Conservation (phyloP, 2,113 vertebrate genomes). For the Thalassoma bifasciatum region DNA sequence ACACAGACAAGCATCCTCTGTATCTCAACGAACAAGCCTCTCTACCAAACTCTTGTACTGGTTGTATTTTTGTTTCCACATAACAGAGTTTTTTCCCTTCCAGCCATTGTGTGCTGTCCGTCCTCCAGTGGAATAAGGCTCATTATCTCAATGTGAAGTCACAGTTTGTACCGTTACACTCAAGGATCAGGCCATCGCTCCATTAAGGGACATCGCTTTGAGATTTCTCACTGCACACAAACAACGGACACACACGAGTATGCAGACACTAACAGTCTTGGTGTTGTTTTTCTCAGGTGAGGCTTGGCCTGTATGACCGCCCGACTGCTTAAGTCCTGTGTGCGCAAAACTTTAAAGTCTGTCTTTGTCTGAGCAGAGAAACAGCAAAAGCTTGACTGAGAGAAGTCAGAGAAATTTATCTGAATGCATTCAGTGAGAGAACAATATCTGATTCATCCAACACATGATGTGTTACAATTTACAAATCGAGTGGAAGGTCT, state of each 20-base stretch:
- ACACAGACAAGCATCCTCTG: neutral
- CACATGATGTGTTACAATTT: neutral
- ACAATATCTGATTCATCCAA: neutral
- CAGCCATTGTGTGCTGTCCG: conserved; percentile 41
- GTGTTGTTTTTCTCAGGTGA: conserved; percentile 36
- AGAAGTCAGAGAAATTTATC: conserved; percentile 17
- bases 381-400: conserved; percentile 11
- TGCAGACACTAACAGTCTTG: conserved; percentile 28
- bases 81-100: conserved; percentile 3
- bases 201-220: conserved; percentile 58
- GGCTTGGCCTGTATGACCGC: conserved; percentile 33
- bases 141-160: conserved; percentile 82
- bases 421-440: neutral
- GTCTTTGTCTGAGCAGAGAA: conserved; percentile 14
- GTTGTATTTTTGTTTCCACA: conserved; percentile 45
- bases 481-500: neutral
- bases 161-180: conserved; percentile 67
- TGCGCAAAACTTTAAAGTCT: conserved; percentile 2
- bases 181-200: conserved; percentile 60
- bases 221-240: conserved; percentile 55
- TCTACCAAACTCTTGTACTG: conserved; percentile 43
- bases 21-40: neutral
- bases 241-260: conserved; percentile 6
- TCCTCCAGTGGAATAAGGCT: conserved; percentile 65
- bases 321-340: conserved; percentile 32